Conservation (phyloP, 2,113 vertebrate genomes). For the Anhinga rufa region DNA sequence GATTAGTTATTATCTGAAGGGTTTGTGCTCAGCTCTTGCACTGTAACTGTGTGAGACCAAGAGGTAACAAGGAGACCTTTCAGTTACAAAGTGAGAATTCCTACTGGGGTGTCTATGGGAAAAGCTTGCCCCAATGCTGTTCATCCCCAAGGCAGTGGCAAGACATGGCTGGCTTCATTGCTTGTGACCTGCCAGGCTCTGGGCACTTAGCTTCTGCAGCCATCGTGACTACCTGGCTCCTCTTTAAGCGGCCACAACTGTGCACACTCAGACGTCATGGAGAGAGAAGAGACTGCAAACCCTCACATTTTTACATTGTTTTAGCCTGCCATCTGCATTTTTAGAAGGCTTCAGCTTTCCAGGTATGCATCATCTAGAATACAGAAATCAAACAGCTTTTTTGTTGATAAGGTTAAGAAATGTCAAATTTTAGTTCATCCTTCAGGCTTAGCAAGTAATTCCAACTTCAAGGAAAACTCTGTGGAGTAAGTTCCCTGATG, state of each 20-base stretch:
- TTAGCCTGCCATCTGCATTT: neutral
- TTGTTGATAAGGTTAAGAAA: neutral
- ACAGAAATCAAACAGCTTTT: neutral
- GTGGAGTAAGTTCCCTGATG: neutral
- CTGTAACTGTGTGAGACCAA: neutral
- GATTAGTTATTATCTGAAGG: neutral
- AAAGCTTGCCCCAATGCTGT: neutral
- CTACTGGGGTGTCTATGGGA: neutral
- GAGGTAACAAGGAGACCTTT: neutral
- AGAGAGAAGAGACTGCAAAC: neutral
- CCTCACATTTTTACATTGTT: neutral
- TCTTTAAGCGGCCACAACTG: neutral
- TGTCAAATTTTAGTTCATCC: neutral
- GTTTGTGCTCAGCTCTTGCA: neutral
- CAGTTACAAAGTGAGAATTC: neutral
- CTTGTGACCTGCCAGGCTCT: neutral
- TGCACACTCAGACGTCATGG: too few relatives aligned
- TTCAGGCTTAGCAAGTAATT: neutral
- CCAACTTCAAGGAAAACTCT: neutral
- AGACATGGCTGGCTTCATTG: neutral
- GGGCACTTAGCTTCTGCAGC: neutral
- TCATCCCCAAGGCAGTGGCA: neutral
- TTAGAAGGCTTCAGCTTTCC: neutral
- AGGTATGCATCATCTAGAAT: neutral
- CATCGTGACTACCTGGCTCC: neutral